Evolutionary conservation across 2,797 vertebrate species (phyloP).

Genomic region (Sebastes trivittatus): DNA sequence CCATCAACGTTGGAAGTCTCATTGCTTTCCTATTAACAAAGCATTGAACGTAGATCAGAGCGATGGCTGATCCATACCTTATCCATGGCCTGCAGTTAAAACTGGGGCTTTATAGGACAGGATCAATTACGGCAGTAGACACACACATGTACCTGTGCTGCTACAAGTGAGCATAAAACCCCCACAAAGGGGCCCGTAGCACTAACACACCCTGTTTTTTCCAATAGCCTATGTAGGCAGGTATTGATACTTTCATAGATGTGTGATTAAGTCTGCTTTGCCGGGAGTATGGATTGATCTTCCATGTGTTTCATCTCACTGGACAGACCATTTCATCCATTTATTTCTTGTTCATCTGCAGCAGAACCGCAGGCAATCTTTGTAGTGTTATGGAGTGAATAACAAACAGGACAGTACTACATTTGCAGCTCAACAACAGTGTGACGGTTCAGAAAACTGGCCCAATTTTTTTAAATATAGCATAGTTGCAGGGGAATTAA

Average conservation of each 20-base stretch:
- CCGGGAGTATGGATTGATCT: slow-evolving; percentile 37
- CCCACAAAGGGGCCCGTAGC: neutral
- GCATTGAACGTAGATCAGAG: slow-evolving; percentile 61
- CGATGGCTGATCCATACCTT: slow-evolving; percentile 57
- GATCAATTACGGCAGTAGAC: slow-evolving; percentile 50
- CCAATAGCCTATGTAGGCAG: neutral
- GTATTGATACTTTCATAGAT: slow-evolving; percentile 43
- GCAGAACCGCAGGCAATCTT: neutral
- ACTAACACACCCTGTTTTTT: neutral
- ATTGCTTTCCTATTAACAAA: slow-evolving; percentile 70
- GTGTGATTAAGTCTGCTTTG: slow-evolving; percentile 44
- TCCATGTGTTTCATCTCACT: slow-evolving; percentile 22
- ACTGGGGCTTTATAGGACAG: slow-evolving; percentile 38
- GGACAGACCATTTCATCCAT: slow-evolving; percentile 27
- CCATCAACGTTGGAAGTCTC: slow-evolving; percentile 62
- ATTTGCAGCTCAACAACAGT: neutral
- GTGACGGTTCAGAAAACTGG: neutral
- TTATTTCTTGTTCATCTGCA: slow-evolving; percentile 31
- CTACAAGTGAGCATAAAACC: neutral
- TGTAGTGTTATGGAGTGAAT: neutral
- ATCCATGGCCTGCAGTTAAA: slow-evolving; percentile 54
- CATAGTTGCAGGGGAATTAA: neutral
- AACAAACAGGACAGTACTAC: neutral
- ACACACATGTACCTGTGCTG: slow-evolving; percentile 21
- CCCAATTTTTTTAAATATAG: neutral